These are phyloP conservation scores for Chrysopilus asiliformis DNA, from an alignment of 2,888 invertebrate species.

Conservation along the genomic window DNA sequence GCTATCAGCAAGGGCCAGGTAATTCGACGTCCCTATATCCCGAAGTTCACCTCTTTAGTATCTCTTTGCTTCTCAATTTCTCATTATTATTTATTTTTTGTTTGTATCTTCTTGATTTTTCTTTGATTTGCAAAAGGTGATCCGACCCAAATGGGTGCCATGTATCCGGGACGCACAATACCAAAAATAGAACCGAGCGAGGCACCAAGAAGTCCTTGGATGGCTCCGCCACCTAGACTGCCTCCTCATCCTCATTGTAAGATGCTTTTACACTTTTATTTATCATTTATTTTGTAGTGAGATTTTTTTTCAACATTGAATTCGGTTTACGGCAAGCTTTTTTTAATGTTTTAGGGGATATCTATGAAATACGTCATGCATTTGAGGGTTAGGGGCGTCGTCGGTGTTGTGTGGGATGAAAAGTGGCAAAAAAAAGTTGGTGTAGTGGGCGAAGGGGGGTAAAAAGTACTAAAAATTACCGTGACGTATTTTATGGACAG, in stretches of 20 bases:
- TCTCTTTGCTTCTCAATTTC: constrained; percentile 1
- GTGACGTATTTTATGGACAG: too few species aligned
- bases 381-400: too few species aligned
- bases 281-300: constrained; percentile 3
- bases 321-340: too few species aligned
- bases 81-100: constrained; percentile 11
- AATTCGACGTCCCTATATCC: constrained; percentile 4
- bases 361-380: too few species aligned
- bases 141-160: constrained; percentile 32
- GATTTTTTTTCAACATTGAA: too few species aligned
- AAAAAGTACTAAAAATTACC: too few species aligned
- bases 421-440: too few species aligned
- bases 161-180: constrained; percentile 34
- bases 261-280: constrained; percentile 18
- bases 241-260: constrained; percentile 34
- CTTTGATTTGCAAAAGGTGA: constrained; percentile 26
- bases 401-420: too few species aligned
- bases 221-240: constrained; percentile 33
- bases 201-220: constrained; percentile 31
- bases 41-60: background rate
- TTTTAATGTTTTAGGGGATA: too few species aligned
- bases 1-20: constrained; percentile 32
- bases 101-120: constrained; percentile 8
- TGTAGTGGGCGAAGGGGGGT: too few species aligned
- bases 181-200: constrained; percentile 34